phyloP scores from a whole-genome alignment of 2,113 vertebrate genomes.

The Ranitomeya variabilis region DNA sequence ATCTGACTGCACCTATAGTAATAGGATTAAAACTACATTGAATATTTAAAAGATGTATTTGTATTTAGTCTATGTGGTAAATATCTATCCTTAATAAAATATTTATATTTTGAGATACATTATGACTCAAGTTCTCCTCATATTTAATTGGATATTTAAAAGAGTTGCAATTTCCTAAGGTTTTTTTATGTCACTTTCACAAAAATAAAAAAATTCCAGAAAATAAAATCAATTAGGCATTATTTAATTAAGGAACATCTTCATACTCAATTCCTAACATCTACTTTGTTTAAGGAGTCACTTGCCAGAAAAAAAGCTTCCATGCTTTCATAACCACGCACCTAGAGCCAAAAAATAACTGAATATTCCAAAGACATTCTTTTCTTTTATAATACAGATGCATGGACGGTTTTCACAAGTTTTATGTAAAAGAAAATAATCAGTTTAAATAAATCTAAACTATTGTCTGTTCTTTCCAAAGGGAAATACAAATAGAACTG shows the following conservation, averaged over 20 bases:
- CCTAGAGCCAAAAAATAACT: slow-evolving; percentile 6
- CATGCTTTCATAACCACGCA: neutral
- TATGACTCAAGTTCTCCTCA: too few relatives aligned
- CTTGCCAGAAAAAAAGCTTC: slow-evolving; percentile 15
- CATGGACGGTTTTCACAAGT: slow-evolving; percentile 8
- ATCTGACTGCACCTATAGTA: too few relatives aligned
- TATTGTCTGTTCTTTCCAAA: slow-evolving; percentile 16
- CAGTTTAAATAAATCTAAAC: neutral
- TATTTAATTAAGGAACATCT: slow-evolving; percentile 4
- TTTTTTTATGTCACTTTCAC: neutral
- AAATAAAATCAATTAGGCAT: neutral
- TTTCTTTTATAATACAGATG: slow-evolving; percentile 30
- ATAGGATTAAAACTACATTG: too few relatives aligned
- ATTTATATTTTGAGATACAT: too few relatives aligned
- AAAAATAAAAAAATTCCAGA: neutral
- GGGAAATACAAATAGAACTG: neutral
- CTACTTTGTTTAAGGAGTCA: neutral
- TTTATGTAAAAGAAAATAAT: neutral
- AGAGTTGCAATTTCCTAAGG: too few relatives aligned
- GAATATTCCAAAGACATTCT: neutral
- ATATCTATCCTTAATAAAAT: too few relatives aligned
- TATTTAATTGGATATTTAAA: too few relatives aligned
- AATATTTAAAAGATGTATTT: too few relatives aligned
- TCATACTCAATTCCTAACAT: neutral
- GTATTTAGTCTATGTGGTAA: too few relatives aligned